A percentile compares a stretch with the other conserved stretches of the same genome.
These are phyloP conservation scores for Sus scrofa DNA, from an alignment of 2,113 vertebrate species.

Conservation along the genomic window T2T-Sscrofa CM000819.6:14512001-14512500, in stretches of 20 bases:
- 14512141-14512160: background rate
- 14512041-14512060: background rate
- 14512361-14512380: slow-evolving; percentile 58
- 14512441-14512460: slow-evolving; percentile 63
- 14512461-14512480: slow-evolving; percentile 52
- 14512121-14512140: background rate
- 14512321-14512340: background rate
- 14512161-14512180: background rate
- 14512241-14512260: background rate
- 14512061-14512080: background rate
- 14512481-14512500: slow-evolving; percentile 13
- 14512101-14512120: slow-evolving; percentile 8
- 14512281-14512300: fast-evolving
- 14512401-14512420: slow-evolving; percentile 62
- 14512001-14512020: background rate
- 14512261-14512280: background rate
- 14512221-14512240: background rate
- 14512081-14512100: background rate
- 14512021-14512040: background rate
- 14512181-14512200: background rate
- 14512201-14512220: background rate
- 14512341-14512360: background rate
- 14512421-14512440: slow-evolving; percentile 48
- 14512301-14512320: background rate
- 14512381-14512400: slow-evolving; percentile 39